Percentiles rank a stretch among this genome's conserved stretches.
Conservation (phyloP, 2,113 vertebrate species). For the Dolichotis patagonum region DNA sequence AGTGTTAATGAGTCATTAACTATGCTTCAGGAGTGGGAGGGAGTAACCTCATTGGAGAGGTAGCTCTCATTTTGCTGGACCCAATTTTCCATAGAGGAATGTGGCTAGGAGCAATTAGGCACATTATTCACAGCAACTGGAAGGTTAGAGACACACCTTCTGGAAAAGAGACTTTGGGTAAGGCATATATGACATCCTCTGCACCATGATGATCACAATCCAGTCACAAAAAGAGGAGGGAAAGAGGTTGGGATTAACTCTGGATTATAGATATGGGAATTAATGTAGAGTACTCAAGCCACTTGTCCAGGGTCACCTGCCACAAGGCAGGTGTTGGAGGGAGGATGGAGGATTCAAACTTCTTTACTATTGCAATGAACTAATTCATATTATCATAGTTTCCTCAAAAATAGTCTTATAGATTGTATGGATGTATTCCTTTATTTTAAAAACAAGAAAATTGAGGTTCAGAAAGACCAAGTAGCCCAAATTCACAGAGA, state of each 20-base stretch:
- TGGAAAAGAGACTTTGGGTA: background rate
- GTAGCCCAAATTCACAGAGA: background rate
- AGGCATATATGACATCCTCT: background rate
- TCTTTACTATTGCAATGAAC: background rate
- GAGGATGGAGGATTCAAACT: background rate
- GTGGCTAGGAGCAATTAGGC: background rate
- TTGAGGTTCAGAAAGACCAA: background rate
- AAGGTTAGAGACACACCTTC: no score
- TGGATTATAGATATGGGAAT: background rate
- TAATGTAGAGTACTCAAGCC: no score
- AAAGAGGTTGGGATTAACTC: background rate
- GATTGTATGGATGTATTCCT: background rate
- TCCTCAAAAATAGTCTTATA: background rate
- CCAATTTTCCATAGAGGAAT: background rate
- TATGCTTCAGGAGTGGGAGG: no score
- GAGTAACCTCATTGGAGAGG: background rate
- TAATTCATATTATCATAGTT: background rate
- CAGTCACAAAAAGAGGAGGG: background rate
- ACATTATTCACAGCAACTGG: background rate
- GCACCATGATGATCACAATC: background rate
- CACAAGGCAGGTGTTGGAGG: background rate
- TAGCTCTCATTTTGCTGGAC: background rate
- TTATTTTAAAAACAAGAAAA: conserved; percentile 36
- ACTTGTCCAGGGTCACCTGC: background rate
- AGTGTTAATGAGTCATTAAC: background rate